Evolutionary conservation across 2,113 vertebrate genomes (phyloP).

Genomic region (Sclerurus mexicanus): DNA sequence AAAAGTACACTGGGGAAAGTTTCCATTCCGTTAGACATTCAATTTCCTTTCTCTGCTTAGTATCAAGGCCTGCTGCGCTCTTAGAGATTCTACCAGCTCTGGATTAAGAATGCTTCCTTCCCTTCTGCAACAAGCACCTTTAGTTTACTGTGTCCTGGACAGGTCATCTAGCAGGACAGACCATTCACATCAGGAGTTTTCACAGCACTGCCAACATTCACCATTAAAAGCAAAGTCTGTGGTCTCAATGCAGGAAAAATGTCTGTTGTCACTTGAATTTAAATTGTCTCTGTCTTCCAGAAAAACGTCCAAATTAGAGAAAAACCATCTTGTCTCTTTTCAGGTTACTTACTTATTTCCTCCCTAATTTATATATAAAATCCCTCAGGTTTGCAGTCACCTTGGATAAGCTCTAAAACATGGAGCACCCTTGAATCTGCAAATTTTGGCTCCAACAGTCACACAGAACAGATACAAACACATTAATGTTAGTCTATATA

Average conservation of each 20-base stretch:
- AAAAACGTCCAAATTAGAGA: not conserved
- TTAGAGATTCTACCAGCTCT: not conserved
- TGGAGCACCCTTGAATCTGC: not conserved
- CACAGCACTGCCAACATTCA: not conserved
- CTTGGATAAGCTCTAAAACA: not conserved
- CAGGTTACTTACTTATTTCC: not conserved
- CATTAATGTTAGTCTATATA: not conserved
- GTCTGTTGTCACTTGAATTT: not conserved
- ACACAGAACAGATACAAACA: not conserved
- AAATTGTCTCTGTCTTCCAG: not conserved
- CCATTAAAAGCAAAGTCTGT: not conserved
- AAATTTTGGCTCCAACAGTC: not conserved
- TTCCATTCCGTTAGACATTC: not conserved
- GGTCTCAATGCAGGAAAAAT: not conserved
- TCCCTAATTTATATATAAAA: not conserved
- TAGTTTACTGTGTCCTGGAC: not conserved
- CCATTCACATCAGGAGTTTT: not conserved
- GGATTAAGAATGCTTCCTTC: not conserved
- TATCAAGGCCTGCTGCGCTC: not conserved
- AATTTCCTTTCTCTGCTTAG: not conserved
- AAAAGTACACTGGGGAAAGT: not conserved
- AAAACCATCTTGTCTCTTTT: not conserved
- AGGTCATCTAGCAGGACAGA: not conserved
- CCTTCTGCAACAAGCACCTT: not conserved
- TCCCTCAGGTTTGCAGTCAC: not conserved